Evolutionary conservation across 2,113 vertebrate species (phyloP), one percentile per base, ranked within the genome.

Genomic region (Atherinomorus stipes): DNA sequence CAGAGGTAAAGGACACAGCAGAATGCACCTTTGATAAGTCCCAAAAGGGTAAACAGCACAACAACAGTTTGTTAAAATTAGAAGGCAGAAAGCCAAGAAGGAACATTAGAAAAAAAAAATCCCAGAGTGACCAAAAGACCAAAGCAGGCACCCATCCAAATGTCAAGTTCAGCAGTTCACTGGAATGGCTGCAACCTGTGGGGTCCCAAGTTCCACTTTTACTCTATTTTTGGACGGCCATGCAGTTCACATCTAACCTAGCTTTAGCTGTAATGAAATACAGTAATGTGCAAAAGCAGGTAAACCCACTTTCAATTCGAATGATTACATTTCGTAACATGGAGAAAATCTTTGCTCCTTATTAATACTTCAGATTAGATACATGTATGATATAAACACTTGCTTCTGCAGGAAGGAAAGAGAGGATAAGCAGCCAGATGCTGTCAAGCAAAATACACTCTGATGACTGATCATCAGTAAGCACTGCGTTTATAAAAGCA

Each of bases 1-100:
- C 51, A 56, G 64, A 74, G 80, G 78, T 79, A 73, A 81, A 86
- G 84, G 82, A 83, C 85, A 72, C 61, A n/a, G 47, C 1, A 31
- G 49, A 69, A 19, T 37, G 31, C 28, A 60, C 23, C 49, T 71
- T 4, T 21, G 3, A 68, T 52, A n/a, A 64, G 63, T 66, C 60
- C 64, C 49, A 40, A 51, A 31, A 58, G 19, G 21, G 59, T 23
- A 50, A 78, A 79, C 31, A 22, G 4, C 19, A 74, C 15, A 25
- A 28, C 31, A 40, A 25, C 11, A 6, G 5, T 26, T 10, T 53
- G 19, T 31, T 12, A 44, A 47, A 25, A 21, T 21, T 16, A n/a
- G 6, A 21, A 26, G 0, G 12, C 18, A 15, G 12, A 22, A 53
- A 61, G 26, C 26, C 34, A n/a, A 61, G 34, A 45, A 26, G 23